phyloP scores from a whole-genome alignment of 2,113 vertebrate species.

The Rousettus leschenaultii region DNA sequence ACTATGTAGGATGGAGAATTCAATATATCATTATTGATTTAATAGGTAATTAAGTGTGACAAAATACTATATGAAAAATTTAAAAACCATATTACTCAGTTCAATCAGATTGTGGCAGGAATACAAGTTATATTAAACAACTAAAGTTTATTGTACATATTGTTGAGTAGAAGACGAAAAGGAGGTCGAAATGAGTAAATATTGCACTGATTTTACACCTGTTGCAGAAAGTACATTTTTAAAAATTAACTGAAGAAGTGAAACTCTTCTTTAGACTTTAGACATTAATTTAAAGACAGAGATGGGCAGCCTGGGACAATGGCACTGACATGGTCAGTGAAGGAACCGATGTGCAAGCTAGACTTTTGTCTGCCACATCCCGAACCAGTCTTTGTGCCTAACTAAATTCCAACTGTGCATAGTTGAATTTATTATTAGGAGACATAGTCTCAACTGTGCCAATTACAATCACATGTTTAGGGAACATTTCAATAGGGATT shows the following conservation, averaged over 20 bases:
- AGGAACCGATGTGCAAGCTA: neutral
- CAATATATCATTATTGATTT: constrained; percentile 35
- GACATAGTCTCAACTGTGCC: neutral
- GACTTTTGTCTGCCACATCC: neutral
- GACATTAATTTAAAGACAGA: neutral
- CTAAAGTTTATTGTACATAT: neutral
- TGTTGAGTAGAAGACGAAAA: neutral
- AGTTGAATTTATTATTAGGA: neutral
- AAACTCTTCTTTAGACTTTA: neutral
- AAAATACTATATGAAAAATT: neutral
- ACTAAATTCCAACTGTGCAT: neutral
- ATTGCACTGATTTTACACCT: neutral
- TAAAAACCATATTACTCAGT: neutral
- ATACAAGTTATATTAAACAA: neutral
- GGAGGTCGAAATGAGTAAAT: neutral
- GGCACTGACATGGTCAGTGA: neutral
- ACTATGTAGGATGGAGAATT: neutral
- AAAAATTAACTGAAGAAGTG: neutral
- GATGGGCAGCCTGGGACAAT: neutral
- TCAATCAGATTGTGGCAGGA: neutral
- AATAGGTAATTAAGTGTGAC: neutral
- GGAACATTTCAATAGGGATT: constrained; percentile 3
- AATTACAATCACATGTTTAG: neutral
- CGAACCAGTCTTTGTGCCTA: neutral
- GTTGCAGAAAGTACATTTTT: neutral